These are phyloP conservation scores for Agelas oroides DNA, from an alignment of 37 sponge, comb jelly and placozoan species.

Conservation along the genomic window DNA sequence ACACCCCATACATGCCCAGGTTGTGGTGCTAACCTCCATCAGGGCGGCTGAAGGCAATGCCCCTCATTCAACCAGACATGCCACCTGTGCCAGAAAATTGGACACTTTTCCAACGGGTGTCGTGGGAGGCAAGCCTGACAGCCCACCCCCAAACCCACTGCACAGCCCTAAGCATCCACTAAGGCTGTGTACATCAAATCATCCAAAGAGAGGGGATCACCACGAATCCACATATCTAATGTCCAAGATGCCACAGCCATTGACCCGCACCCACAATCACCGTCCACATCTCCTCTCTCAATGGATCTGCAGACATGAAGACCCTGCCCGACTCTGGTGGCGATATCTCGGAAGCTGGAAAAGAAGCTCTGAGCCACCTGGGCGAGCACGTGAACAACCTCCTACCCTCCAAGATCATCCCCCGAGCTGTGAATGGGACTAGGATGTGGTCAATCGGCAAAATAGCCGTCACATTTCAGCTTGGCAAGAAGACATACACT, in stretches of 20 bases:
- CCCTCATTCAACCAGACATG: slow-evolving; percentile 19
- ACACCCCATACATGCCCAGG: slow-evolving; percentile 22
- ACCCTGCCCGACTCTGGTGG: slow-evolving; percentile 9
- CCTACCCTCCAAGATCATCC: slow-evolving; percentile 24
- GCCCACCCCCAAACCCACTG: not conserved
- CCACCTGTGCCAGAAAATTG: slow-evolving; percentile 28
- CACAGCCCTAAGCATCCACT: not conserved
- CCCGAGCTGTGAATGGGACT: slow-evolving; percentile 31
- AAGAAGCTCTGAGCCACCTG: slow-evolving; percentile 1
- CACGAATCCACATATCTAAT: not conserved
- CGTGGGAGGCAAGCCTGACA: not conserved
- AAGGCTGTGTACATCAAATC: not conserved
- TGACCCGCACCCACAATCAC: slow-evolving; percentile 36
- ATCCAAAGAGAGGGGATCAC: not conserved
- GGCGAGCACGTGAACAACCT: slow-evolving; percentile 31
- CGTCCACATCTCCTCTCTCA: slow-evolving; percentile 13
- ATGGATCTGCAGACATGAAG: slow-evolving; percentile 18
- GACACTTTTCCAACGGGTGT: slow-evolving; percentile 34
- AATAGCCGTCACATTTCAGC: slow-evolving; percentile 3
- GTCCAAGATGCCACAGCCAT: not conserved
- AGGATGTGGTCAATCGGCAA: slow-evolving; percentile 23
- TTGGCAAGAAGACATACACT: not conserved
- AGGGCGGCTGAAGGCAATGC: slow-evolving; percentile 28
- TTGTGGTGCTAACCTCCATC: slow-evolving; percentile 31
- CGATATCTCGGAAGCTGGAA: slow-evolving; percentile 31